Conservation (phyloP, 1,140 invertebrate genomes). For the Drosophila lowei region DNA sequence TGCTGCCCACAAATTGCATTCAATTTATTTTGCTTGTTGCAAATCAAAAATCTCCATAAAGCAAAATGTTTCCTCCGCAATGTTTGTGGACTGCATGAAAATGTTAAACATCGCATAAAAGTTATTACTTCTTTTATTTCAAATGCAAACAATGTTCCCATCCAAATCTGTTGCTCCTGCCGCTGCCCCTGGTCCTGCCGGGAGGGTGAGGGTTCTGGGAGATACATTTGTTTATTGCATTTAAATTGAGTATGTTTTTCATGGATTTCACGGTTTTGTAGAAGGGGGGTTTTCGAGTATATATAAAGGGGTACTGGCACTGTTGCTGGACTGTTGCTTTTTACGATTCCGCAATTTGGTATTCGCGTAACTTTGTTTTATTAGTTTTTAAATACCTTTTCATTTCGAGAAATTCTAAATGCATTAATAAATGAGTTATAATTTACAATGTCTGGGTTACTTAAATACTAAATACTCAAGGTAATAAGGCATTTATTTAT, state of each 20-base stretch:
- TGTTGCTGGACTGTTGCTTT: too few relatives aligned
- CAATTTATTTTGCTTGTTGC: slow-evolving; percentile 79
- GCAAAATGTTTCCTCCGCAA: slow-evolving; percentile 62
- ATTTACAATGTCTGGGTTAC: too few relatives aligned
- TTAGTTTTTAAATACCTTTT: too few relatives aligned
- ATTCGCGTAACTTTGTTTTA: too few relatives aligned
- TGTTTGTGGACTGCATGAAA: slow-evolving; percentile 58
- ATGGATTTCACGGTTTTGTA: neutral
- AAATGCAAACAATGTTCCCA: slow-evolving; percentile 78
- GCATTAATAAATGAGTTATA: too few relatives aligned
- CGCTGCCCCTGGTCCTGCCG: too few relatives aligned
- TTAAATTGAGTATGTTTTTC: slow-evolving; percentile 33
- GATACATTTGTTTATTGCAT: slow-evolving; percentile 46
- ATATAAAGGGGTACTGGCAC: too few relatives aligned
- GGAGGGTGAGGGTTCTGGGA: neutral
- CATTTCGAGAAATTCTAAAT: too few relatives aligned
- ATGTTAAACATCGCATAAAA: slow-evolving; percentile 77
- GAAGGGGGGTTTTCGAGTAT: neutral
- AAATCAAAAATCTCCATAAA: slow-evolving; percentile 80
- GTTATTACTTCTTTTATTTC: slow-evolving; percentile 80
- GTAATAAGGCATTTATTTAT: too few relatives aligned
- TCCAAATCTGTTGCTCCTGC: slow-evolving; percentile 22
- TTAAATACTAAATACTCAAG: too few relatives aligned
- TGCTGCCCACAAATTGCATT: slow-evolving; percentile 73
- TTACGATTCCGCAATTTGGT: too few relatives aligned